These are phyloP conservation scores for Drosophila nasuta DNA, from an alignment of 1,140 invertebrate genomes.

Conservation along the genomic window DNA sequence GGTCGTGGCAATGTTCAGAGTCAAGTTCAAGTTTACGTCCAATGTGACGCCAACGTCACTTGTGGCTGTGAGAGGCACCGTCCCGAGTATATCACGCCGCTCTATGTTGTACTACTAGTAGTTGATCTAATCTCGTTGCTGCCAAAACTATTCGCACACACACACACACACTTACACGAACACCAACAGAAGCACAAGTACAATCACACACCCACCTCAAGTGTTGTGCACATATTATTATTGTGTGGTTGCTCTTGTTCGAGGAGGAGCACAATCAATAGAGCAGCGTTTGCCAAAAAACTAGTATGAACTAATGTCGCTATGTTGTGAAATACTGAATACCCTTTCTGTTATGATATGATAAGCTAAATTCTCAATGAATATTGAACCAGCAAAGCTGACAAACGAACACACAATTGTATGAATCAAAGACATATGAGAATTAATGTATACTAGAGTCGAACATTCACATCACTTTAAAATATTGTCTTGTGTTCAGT, in stretches of 20 bases:
- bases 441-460: background rate
- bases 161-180: constrained; percentile 3
- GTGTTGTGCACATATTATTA: constrained; percentile 7
- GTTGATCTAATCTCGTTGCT: constrained; percentile 11
- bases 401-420: too few species aligned
- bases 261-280: constrained; percentile 16
- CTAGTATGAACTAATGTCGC: background rate
- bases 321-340: background rate
- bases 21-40: constrained; percentile 72
- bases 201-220: constrained; percentile 11
- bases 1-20: constrained; percentile 31
- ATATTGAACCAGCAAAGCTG: too few species aligned
- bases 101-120: constrained; percentile 23
- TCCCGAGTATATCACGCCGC: constrained; percentile 20
- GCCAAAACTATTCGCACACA: constrained; percentile 40
- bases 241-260: constrained; percentile 27
- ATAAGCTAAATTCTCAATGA: too few species aligned
- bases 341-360: background rate
- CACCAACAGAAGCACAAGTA: constrained; percentile 14
- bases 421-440: too few species aligned
- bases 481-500: background rate
- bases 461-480: background rate
- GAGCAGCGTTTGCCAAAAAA: constrained; percentile 54
- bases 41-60: constrained; percentile 13
- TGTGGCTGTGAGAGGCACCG: constrained; percentile 22